Evolutionary conservation across 2,797 vertebrate species (phyloP).

Genomic region (Mycteria americana): DNA sequence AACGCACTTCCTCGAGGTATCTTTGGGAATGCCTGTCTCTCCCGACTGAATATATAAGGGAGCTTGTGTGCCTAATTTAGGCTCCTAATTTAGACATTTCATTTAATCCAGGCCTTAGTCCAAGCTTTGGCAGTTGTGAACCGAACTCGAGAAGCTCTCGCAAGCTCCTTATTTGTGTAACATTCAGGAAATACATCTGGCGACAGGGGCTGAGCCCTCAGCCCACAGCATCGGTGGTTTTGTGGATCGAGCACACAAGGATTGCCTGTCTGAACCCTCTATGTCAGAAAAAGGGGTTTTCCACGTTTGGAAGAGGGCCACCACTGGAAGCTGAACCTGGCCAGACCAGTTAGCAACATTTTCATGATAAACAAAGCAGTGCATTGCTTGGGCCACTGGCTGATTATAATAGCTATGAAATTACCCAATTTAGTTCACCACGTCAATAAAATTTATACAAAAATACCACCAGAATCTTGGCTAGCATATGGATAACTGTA

Average conservation of each 20-base stretch:
- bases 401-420: slow-evolving; percentile 64
- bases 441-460: slow-evolving; percentile 39
- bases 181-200: neutral
- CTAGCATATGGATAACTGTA: slow-evolving; percentile 46
- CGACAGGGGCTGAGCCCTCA: neutral
- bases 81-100: neutral
- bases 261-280: neutral
- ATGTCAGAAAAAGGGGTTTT: neutral
- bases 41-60: neutral
- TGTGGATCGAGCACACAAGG: neutral
- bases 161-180: neutral
- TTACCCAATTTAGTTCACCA: slow-evolving; percentile 55
- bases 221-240: neutral
- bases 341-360: slow-evolving; percentile 33
- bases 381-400: slow-evolving; percentile 32
- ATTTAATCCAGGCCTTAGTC: neutral
- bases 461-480: slow-evolving; percentile 56
- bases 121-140: neutral
- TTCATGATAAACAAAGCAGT: slow-evolving; percentile 17
- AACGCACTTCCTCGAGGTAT: neutral
- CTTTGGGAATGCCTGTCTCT: neutral
- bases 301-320: neutral
- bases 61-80: neutral
- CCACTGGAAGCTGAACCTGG: slow-evolving; percentile 23
- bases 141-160: neutral